phyloP scores from a whole-genome alignment of 30 jellyfish, hydroid and myxozoan species.

The Cassiopea andromeda region DNA sequence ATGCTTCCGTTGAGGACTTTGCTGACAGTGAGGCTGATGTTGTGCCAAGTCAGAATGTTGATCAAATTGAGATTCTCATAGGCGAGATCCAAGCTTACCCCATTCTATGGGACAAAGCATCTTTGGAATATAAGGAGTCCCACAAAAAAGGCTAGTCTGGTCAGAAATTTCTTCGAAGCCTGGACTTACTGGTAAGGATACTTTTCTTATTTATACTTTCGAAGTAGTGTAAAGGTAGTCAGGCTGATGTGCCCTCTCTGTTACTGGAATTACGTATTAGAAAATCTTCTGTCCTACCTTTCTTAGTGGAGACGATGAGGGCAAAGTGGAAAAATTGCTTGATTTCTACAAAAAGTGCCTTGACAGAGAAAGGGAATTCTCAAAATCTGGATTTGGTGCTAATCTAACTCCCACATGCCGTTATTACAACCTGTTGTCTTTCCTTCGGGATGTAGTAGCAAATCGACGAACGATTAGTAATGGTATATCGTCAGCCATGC shows the following conservation, averaged over 20 bases:
- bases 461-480: slow-evolving; percentile 20
- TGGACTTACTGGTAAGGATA: slow-evolving; percentile 9
- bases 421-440: neutral
- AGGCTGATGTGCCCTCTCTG: neutral
- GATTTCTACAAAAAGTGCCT: slow-evolving; percentile 18
- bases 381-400: slow-evolving; percentile 24
- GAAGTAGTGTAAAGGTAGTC: neutral
- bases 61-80: slow-evolving; percentile 6
- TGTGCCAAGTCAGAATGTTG: neutral
- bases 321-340: slow-evolving; percentile 1
- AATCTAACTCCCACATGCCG: slow-evolving; percentile 9
- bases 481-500: neutral
- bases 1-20: neutral
- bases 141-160: slow-evolving; percentile 14
- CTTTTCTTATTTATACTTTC: no score
- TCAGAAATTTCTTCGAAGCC: slow-evolving; percentile 5
- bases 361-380: slow-evolving; percentile 11
- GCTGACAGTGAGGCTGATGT: slow-evolving; percentile 5
- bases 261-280: neutral
- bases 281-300: neutral
- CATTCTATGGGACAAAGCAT: slow-evolving; percentile 23
- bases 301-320: neutral
- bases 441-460: slow-evolving; percentile 20
- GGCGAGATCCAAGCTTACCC: slow-evolving; percentile 18
- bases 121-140: slow-evolving; percentile 2